Evolutionary conservation across 2,113 vertebrate genomes (phyloP).

Genomic region (Glaucidium brasilianum): DNA sequence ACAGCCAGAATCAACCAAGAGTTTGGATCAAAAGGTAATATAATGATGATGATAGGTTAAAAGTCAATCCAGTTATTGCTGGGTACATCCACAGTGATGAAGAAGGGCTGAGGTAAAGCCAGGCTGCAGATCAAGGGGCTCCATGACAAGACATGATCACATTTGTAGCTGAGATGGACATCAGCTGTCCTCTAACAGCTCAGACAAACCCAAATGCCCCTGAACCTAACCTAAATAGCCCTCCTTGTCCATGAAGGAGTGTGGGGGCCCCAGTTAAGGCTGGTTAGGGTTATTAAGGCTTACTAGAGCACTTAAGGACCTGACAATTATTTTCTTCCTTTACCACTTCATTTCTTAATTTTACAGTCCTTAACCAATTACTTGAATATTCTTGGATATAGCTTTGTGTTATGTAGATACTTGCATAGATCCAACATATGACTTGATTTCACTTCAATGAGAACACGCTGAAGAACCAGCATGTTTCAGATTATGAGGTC

Average conservation of each 20-base stretch:
- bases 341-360: neutral
- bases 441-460: neutral
- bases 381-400: neutral
- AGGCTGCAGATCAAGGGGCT: neutral
- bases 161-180: neutral
- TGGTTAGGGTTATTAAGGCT: neutral
- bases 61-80: neutral
- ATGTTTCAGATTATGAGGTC: neutral
- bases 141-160: neutral
- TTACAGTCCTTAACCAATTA: neutral
- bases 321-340: neutral
- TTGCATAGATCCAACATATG: neutral
- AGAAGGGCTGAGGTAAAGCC: neutral
- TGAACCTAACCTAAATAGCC: rapidly evolving
- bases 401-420: neutral
- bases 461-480: neutral
- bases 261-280: rapidly evolving
- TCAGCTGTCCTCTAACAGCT: neutral
- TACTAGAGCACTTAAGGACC: neutral
- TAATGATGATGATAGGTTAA: neutral
- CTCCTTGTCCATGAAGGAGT: neutral
- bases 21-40: neutral
- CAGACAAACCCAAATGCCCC: neutral
- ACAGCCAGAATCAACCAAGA: neutral
- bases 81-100: rapidly evolving